Evolutionary conservation across 2,888 invertebrate genomes (phyloP).

Genomic region (Rhabditophanes sp.): DNA sequence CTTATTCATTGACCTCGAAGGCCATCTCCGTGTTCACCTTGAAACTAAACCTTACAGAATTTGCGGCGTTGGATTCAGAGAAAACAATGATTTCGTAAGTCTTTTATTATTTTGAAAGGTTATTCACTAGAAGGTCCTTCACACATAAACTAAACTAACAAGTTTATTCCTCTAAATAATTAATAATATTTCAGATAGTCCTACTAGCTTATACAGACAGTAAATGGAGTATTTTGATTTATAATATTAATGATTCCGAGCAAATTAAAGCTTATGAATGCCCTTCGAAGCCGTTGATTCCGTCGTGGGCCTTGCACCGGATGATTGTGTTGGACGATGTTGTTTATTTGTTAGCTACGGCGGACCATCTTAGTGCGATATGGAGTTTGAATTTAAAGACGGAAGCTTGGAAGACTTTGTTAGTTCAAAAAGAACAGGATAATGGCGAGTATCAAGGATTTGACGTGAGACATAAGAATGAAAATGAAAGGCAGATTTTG

Average conservation of each 20-base stretch:
- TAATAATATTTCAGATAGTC: constrained; percentile 5
- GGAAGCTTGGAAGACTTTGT: constrained; percentile 9
- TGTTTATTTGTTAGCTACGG: constrained; percentile 18
- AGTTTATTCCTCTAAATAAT: background rate
- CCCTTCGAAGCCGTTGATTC: constrained; percentile 11
- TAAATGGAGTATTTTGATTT: constrained; percentile 13
- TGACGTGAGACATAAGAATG: constrained; percentile 11
- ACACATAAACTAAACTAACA: background rate
- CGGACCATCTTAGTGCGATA: constrained; percentile 13
- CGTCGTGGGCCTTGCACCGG: constrained; percentile 12
- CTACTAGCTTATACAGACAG: constrained; percentile 12
- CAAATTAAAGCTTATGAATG: constrained; percentile 13
- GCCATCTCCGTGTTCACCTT: constrained; percentile 10
- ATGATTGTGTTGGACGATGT: constrained; percentile 11
- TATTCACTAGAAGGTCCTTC: too few relatives aligned
- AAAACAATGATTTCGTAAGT: constrained; percentile 5
- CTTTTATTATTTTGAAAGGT: background rate
- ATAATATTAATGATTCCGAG: constrained; percentile 9
- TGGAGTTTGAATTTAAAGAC: constrained; percentile 15
- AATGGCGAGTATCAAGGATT: constrained; percentile 13
- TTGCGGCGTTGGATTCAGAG: constrained; percentile 11
- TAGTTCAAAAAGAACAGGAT: constrained; percentile 1
- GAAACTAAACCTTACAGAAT: constrained; percentile 12
- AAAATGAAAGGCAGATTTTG: constrained; percentile 14
- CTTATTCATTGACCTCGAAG: constrained; percentile 12